Conservation (phyloP, 2,797 vertebrate genomes). For the Oophaga sylvatica region DNA sequence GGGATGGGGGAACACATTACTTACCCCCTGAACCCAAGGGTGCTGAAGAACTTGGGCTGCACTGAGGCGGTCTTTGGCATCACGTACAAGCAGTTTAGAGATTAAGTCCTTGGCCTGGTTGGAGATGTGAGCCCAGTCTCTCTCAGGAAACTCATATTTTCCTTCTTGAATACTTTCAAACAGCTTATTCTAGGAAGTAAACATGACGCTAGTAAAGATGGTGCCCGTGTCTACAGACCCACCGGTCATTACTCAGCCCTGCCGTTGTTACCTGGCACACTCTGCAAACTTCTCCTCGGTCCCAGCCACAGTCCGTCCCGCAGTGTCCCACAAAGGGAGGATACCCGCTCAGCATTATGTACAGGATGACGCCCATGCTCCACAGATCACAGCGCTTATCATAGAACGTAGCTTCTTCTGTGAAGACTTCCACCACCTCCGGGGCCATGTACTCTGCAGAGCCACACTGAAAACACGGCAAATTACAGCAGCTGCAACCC, state of each 20-base stretch:
- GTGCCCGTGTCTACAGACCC: neutral
- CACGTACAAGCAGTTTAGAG: constrained; percentile 78
- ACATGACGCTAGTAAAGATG: neutral
- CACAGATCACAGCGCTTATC: constrained; percentile 83
- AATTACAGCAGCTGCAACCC: neutral
- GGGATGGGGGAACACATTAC: constrained; percentile 63
- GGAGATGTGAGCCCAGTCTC: constrained; percentile 81
- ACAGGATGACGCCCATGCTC: constrained; percentile 82
- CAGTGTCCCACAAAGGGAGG: constrained; percentile 82
- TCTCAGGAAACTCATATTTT: constrained; percentile 82
- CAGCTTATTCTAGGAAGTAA: constrained; percentile 73
- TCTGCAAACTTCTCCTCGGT: constrained; percentile 79
- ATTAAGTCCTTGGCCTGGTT: constrained; percentile 80
- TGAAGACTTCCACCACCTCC: constrained; percentile 82
- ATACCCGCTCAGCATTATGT: constrained; percentile 83
- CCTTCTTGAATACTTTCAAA: constrained; percentile 84
- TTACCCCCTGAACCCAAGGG: constrained; percentile 92
- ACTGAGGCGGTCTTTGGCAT: constrained; percentile 79
- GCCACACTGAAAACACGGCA: constrained; percentile 72
- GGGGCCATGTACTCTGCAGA: constrained; percentile 84
- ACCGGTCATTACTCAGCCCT: neutral
- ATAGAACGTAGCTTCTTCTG: constrained; percentile 80
- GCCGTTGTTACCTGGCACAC: constrained; percentile 74
- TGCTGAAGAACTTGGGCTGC: constrained; percentile 85
- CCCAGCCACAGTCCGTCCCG: constrained; percentile 80